Evolutionary conservation across 2,797 vertebrate species (phyloP), one percentile per base, ranked within the genome.

Genomic region (Basileuterus tristriatus): DNA sequence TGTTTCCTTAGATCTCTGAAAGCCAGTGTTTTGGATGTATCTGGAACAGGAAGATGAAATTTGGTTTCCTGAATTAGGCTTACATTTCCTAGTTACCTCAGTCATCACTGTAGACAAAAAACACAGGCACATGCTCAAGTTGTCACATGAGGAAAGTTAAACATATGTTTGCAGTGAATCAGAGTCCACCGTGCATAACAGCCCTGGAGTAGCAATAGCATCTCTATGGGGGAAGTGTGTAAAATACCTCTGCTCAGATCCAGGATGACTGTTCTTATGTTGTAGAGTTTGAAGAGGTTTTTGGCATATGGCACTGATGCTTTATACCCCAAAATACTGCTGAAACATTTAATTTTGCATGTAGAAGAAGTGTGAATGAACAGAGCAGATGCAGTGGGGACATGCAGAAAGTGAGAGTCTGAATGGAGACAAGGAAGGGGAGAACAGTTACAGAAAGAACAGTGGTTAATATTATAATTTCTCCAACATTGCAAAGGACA

Each of bases 401-500:
- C 55, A 58, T 46, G 70, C 18, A 89, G 70, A 88, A 84, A 93
- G n/a, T 46, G 81, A 91, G 82, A 91, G 63, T 15, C 62, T 88
- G 83, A 92, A 62, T 43, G 59, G 44, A 87, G 70, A 24, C 44
- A n/a, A 52, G 62, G 67, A 68, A 65, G 29, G 88, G 78, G 26
- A 94, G 63, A 79, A 63, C n/a, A 79, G 79, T 50, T 49, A 65
- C 58, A 90, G 63, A 39, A 80, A 13, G 43, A 87, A 26, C 75
- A 5, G 4, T 84, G 56, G 70, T 97, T 96, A 80, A 46, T 83
- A 80, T 64, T 92, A 59, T 83, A 41, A 95, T 37, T 95, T 93
- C 59, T 70, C 76, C 90, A 56, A 77, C 94, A 94, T 89, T 96
- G 74, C 87, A 96, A 97, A 98, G 97, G 97, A 97, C 98, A 97